Evolutionary conservation across 2,888 invertebrate genomes (phyloP), one percentile per base, ranked within the genome.

Genomic region (Erpobdella octoculata): DNA sequence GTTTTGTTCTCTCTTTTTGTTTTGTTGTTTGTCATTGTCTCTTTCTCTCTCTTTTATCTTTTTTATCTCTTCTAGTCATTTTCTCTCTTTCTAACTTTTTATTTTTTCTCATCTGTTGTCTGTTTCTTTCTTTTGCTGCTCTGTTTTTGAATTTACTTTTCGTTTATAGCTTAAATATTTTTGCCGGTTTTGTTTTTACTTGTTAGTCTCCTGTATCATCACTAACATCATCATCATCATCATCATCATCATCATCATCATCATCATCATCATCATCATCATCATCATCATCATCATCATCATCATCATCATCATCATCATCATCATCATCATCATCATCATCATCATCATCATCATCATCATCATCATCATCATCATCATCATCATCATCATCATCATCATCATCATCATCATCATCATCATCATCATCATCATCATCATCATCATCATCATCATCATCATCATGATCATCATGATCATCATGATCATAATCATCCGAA

Each of bases 401-500:
- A n/a, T 53, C 53, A 9, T 12, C 53, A 9, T 53, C 53, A 9
- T 53, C 53, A 9, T 53, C 53, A 9, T 12, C 53, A 9, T 12
- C 53, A 53, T 12, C 53, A 53, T 12, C 53, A 53, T 12, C 18
- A 53, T 12, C 53, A 53, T 53, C 53, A 53, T 12, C 53, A 53
- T 53, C 53, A 53, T n/a, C 53, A 53, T n/a, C 53, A 53, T n/a
- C 53, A 53, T 3, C 53, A 53, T n/a, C 53, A 53, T 53, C 53
- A 62, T 31, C 33, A 62, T 62, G 28, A 31, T 3, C 35, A 12
- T 28, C 62, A 28, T 62, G 2, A 62, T 62, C 62, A 28, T 62
- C 62, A 31, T 62, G 9, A 31, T 62, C 62, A 12, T 62, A 25
- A 62, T 62, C 62, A 35, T 62, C 62, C 78, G 12, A n/a, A n/a